A percentile compares a stretch with the other conserved stretches of the same genome.
Evolutionary conservation across 1,140 invertebrate genomes (phyloP).

Genomic region (Kradibia gibbosae): DNA sequence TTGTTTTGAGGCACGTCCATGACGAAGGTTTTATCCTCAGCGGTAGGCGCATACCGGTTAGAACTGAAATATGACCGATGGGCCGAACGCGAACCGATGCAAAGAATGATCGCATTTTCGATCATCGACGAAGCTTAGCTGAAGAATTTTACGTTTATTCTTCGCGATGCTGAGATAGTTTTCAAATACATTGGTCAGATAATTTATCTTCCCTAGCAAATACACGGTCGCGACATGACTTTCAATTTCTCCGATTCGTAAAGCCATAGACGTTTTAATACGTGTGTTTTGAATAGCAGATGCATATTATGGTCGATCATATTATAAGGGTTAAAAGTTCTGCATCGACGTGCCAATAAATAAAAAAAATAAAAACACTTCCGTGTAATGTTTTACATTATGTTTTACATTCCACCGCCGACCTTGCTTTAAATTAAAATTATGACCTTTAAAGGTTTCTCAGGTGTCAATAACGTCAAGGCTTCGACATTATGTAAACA

Average conservation of each 20-base stretch:
- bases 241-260: background rate
- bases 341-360: background rate
- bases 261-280: too few species aligned
- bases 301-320: too few species aligned
- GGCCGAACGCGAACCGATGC: background rate
- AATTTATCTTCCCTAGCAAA: background rate
- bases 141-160: conserved; percentile 6
- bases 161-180: background rate
- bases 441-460: too few species aligned
- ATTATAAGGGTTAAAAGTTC: background rate
- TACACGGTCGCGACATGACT: background rate
- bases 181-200: background rate
- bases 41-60: background rate
- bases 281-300: too few species aligned
- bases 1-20: background rate
- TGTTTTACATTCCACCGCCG: too few species aligned
- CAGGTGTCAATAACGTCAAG: too few species aligned
- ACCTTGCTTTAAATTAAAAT: too few species aligned
- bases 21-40: background rate
- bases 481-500: too few species aligned
- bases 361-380: background rate
- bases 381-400: too few species aligned
- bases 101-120: background rate
- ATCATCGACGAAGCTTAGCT: background rate
- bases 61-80: background rate